These are phyloP conservation scores for Melanostigma gelatinosum DNA, from an alignment of 2,113 vertebrate genomes.

Conservation along the genomic window DNA sequence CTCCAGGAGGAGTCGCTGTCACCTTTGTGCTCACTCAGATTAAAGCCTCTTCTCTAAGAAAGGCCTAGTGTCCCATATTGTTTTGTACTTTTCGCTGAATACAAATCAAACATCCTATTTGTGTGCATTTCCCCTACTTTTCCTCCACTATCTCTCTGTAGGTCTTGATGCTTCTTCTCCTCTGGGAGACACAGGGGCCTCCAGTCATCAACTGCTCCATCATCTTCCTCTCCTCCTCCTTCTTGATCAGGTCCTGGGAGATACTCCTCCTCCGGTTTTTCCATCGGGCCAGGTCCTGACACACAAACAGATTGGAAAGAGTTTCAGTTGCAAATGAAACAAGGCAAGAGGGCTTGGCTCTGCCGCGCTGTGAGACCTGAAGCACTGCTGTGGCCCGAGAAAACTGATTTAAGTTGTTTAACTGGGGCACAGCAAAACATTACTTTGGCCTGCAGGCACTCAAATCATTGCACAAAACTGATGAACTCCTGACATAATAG, in stretches of 20 bases:
- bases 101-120: neutral
- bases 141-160: conserved; percentile 98
- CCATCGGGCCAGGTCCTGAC: conserved; percentile 95
- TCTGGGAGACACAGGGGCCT: conserved; percentile 76
- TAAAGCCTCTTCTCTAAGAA: neutral
- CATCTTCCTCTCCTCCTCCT: conserved; percentile 96
- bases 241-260: conserved; percentile 97
- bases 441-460: neutral
- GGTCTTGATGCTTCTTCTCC: conserved; percentile 97
- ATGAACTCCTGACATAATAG: neutral
- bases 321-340: conserved; percentile 14
- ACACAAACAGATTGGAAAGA: conserved; percentile 12
- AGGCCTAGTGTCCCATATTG: conserved; percentile 23
- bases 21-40: neutral
- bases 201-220: conserved; percentile 91
- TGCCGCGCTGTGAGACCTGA: neutral
- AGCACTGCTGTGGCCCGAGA: conserved; percentile 2
- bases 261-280: conserved; percentile 94
- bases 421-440: conserved; percentile 17
- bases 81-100: neutral
- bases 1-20: conserved; percentile 14
- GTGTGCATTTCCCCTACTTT: conserved; percentile 85
- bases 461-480: neutral
- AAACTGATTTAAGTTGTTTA: conserved; percentile 5
- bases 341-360: neutral